Conservation (phyloP, 2,888 invertebrate species). For the Deilephila porcellus region DNA sequence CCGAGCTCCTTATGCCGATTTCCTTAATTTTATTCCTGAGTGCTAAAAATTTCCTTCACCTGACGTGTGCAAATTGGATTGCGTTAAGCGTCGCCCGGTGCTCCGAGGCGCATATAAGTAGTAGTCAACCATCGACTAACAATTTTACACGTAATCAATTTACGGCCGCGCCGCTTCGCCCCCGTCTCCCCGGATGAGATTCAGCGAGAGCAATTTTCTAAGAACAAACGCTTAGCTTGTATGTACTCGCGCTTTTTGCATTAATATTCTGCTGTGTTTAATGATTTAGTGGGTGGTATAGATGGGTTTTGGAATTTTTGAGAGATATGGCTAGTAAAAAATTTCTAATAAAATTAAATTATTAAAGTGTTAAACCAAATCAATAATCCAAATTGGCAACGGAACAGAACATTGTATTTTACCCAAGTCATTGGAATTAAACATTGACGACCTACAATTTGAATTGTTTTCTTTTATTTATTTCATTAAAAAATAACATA, state of each 20-base stretch:
- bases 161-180: conserved; percentile 59
- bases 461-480: too few species aligned
- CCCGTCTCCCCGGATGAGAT: conserved; percentile 47
- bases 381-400: too few species aligned
- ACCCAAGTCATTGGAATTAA: too few species aligned
- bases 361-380: too few species aligned
- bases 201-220: conserved; percentile 23
- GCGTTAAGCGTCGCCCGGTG: conserved; percentile 53
- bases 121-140: conserved; percentile 65
- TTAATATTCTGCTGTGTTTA: neutral
- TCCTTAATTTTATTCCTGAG: conserved; percentile 38
- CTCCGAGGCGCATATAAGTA: conserved; percentile 74
- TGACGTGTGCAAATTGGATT: conserved; percentile 70
- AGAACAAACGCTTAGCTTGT: conserved; percentile 1
- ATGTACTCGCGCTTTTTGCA: neutral
- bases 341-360: too few species aligned
- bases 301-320: neutral
- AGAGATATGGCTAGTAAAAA: too few species aligned
- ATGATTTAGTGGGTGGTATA: neutral
- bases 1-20: conserved; percentile 46
- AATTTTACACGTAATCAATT: conserved; percentile 79
- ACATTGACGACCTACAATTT: too few species aligned
- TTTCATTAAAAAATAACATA: too few species aligned
- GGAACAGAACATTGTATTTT: too few species aligned
- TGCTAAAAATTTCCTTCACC: conserved; percentile 49